Base-by-base conservation (phyloP, 2,888 invertebrate species). In the Helleia helle region DNA sequence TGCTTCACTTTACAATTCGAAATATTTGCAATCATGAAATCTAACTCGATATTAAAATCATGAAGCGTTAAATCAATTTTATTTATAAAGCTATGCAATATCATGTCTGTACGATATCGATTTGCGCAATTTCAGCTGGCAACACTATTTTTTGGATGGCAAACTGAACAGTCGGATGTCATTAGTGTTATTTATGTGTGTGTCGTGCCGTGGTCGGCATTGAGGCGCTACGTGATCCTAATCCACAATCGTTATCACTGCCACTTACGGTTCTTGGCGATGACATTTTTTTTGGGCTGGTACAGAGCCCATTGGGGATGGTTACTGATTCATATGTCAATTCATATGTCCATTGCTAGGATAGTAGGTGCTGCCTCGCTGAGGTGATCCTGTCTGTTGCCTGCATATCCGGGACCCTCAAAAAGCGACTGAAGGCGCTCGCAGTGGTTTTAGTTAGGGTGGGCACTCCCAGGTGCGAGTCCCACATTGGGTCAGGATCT, bases 131-230 rank as follows among this genome's bases (percentile, higher is more conserved):
- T 39, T 39, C 29, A 30, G 42, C 24, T 17, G 42, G 42, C 41
- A 44, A 43, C 27, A 38, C 34, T 34, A 40, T 45, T 44, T 47
- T 47, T 44, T 34, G 25, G 42, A 31, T 43, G 41, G 24, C 45
- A 34, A 44, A 41, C 44, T 36, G 29, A 34, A 68, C 71, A 72
- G 71, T 71, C 71, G 71, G 71, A 70, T 71, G 73, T 80, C 80
- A 76, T 80, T 79, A 80, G 71, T 56, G 71, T 72, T 77, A 77
- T 80, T 79, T 77, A 80, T 73, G 74, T 67, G 67, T 57, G 55
- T 59, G 56, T 59, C 72, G 73, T 72, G 74, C 41, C 60, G 62
- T 54, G 71, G 70, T 66, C 71, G 62, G 31, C 43, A 42, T 42
- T 15, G 40, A 34, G 17, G 18, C 42, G 36, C 36, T 31, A 57